These are phyloP conservation scores for Mustela nigripes DNA, from an alignment of 2,113 vertebrate genomes.

Conservation along the genomic window DNA sequence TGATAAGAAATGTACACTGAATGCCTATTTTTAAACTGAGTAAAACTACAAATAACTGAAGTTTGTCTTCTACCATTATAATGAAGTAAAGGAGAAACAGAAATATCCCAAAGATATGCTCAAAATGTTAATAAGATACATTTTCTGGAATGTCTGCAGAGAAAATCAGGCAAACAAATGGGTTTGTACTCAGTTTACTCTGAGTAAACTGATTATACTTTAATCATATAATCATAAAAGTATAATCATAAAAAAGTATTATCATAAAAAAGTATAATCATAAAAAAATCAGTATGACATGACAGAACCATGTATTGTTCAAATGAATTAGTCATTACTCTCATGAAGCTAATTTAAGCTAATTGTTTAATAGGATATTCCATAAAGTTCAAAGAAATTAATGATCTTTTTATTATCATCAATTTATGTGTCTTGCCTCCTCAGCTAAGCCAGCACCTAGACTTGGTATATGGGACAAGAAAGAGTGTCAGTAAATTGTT, in stretches of 20 bases:
- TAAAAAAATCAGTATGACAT: neutral
- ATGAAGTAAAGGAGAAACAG: neutral
- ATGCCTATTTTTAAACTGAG: conserved; percentile 13
- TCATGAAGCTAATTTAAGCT: conserved; percentile 12
- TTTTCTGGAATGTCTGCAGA: neutral
- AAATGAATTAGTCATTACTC: conserved; percentile 8
- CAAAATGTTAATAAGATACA: conserved; percentile 18
- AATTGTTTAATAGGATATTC: neutral
- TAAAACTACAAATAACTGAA: neutral
- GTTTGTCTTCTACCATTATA: conserved; percentile 1
- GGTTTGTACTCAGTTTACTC: neutral
- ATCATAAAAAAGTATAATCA: neutral
- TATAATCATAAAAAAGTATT: neutral
- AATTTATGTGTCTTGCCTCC: neutral
- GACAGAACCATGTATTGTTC: neutral
- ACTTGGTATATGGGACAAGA: neutral
- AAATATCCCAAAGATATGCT: neutral
- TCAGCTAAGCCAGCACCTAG: neutral
- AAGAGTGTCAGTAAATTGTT: neutral
- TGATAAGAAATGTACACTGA: conserved; percentile 8
- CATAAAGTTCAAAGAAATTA: neutral
- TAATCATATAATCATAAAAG: no score
- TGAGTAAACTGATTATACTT: neutral
- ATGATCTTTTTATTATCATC: neutral
- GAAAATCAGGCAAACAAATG: neutral